A percentile compares a stretch with the other conserved stretches of the same genome.
phyloP scores from a whole-genome alignment of 2,797 vertebrate species.

The Rhynchotus rufescens region DNA sequence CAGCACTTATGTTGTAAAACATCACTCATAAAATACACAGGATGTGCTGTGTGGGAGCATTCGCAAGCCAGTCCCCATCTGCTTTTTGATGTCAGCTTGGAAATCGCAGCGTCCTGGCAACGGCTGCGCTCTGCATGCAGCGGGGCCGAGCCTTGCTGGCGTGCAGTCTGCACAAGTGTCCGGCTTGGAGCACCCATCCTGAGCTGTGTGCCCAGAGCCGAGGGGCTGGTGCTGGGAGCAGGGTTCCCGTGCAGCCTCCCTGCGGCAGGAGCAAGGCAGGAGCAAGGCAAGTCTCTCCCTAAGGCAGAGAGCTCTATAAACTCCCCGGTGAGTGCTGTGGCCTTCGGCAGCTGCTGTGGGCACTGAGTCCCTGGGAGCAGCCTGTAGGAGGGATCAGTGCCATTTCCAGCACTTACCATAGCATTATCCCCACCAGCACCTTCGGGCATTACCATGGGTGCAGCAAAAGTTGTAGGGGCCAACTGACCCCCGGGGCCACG shows the following conservation, averaged over 20 bases:
- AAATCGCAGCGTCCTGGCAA: conserved; percentile 53
- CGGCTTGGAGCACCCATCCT: neutral
- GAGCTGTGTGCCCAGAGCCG: neutral
- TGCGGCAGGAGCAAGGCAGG: neutral
- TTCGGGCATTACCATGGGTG: no score
- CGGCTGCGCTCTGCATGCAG: neutral
- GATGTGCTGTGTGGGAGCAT: conserved; percentile 62
- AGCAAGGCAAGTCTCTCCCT: no score
- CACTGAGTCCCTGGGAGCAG: no score
- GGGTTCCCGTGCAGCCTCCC: no score
- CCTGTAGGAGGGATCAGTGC: no score
- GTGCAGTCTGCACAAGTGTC: neutral
- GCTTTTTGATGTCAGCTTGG: conserved; percentile 62
- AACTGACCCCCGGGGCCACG: no score
- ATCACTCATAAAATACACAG: conserved; percentile 51
- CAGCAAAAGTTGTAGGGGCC: no score
- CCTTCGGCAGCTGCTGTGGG: no score
- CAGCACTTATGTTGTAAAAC: conserved; percentile 59
- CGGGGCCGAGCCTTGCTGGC: neutral
- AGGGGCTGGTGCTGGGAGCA: neutral
- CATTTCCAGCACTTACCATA: no score
- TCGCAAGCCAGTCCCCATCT: conserved; percentile 40
- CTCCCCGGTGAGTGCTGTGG: no score
- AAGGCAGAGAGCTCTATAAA: no score
- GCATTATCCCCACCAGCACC: no score